Conservation (phyloP, 2,888 invertebrate species). For the Parnassius orleans region DNA sequence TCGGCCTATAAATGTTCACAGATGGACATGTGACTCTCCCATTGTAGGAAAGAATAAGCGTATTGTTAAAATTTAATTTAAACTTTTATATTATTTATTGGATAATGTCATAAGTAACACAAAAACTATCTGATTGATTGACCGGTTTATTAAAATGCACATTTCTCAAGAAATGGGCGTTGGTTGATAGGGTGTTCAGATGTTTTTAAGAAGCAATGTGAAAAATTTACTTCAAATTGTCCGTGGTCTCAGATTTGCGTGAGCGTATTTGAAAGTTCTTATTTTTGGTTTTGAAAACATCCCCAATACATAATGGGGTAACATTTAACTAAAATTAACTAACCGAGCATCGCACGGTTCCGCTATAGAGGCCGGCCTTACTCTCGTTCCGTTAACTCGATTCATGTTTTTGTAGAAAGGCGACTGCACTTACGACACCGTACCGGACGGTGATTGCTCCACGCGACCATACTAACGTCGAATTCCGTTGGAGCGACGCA, state of each 20-base stretch:
- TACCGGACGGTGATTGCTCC: slow-evolving; percentile 37
- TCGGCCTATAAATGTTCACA: too few relatives aligned
- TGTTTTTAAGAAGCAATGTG: background rate
- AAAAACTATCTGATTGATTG: too few relatives aligned
- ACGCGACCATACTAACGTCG: slow-evolving; percentile 28
- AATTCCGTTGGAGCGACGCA: slow-evolving; percentile 28
- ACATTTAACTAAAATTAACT: background rate
- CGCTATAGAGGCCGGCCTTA: slow-evolving; percentile 17
- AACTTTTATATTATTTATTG: too few relatives aligned
- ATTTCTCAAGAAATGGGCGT: background rate
- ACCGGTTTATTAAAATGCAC: background rate
- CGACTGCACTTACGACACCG: slow-evolving; percentile 36
- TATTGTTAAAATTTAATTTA: too few relatives aligned
- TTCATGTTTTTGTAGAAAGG: slow-evolving; percentile 41
- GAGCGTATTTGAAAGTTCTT: too few relatives aligned
- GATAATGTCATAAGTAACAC: too few relatives aligned
- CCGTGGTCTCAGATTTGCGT: too few relatives aligned
- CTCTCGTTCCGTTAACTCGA: slow-evolving; percentile 37
- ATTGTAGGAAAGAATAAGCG: too few relatives aligned
- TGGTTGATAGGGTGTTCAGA: background rate
- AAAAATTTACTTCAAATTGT: background rate
- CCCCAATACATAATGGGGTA: too few relatives aligned
- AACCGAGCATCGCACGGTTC: slow-evolving; percentile 2
- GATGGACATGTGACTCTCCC: too few relatives aligned
- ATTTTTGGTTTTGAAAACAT: too few relatives aligned